Conservation (phyloP, 2,113 vertebrate genomes). For the Notechis scutatus region DNA sequence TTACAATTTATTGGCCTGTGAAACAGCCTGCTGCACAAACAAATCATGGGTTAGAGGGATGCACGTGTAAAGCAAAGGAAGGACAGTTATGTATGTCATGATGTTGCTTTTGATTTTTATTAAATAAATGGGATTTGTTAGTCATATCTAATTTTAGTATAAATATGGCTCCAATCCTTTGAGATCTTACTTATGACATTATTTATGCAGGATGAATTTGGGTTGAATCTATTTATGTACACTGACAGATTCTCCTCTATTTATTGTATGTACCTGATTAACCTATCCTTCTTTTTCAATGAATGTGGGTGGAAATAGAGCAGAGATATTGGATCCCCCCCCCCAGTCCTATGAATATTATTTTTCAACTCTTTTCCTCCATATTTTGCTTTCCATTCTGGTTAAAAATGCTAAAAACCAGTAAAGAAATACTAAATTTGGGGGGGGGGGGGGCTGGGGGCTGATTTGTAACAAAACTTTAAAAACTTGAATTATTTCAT, state of each 20-base stretch:
- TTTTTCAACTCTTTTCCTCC: not conserved
- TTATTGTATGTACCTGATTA: constrained; percentile 2
- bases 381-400: not conserved
- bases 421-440: not conserved
- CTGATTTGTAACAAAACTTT: not conserved
- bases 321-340: rapidly evolving
- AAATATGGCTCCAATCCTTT: not conserved
- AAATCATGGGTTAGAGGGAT: not conserved
- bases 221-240: not conserved
- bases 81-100: not conserved
- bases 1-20: not conserved
- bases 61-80: not conserved
- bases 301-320: not conserved
- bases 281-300: not conserved
- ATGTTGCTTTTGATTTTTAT: not conserved
- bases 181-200: not conserved
- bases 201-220: not conserved
- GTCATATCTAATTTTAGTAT: not conserved
- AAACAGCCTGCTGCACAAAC: not conserved
- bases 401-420: not conserved
- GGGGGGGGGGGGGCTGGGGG: too few species aligned
- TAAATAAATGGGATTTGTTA: not conserved
- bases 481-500: not conserved
- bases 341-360: not conserved
- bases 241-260: not conserved